Evolutionary conservation across 1,140 invertebrate species (phyloP).

Genomic region (Ooceraea biroi): DNA sequence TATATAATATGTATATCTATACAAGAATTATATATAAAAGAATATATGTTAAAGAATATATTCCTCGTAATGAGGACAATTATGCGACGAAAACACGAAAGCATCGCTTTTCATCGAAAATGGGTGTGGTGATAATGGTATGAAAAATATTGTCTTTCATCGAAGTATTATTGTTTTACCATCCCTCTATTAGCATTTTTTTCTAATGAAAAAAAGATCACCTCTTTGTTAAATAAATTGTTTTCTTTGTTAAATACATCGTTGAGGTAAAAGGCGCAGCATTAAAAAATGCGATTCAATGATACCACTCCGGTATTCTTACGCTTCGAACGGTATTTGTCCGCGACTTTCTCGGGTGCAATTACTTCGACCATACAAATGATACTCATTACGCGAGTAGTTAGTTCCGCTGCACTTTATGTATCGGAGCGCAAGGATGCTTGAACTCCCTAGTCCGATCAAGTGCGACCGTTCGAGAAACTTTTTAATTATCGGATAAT

Average conservation of each 20-base stretch:
- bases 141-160: not conserved
- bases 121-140: no score
- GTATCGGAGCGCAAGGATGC: constrained; percentile 27
- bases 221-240: no score
- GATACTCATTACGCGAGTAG: constrained; percentile 37
- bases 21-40: no score
- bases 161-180: not conserved
- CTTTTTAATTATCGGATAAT: constrained; percentile 70
- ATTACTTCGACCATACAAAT: constrained; percentile 34
- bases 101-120: no score
- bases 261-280: not conserved
- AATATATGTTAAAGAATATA: no score
- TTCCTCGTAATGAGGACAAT: no score
- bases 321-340: not conserved
- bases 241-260: not conserved
- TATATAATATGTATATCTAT: no score
- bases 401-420: constrained; percentile 40
- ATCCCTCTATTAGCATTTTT: not conserved
- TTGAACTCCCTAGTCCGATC: constrained; percentile 32
- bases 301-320: not conserved
- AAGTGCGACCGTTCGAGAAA: constrained; percentile 29
- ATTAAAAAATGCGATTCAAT: not conserved
- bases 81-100: no score
- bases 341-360: constrained; percentile 10
- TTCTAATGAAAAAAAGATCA: not conserved